Evolutionary conservation across 2,113 vertebrate genomes (phyloP), one percentile per base, ranked within the genome.

Genomic region (Pterocles burchelli): DNA sequence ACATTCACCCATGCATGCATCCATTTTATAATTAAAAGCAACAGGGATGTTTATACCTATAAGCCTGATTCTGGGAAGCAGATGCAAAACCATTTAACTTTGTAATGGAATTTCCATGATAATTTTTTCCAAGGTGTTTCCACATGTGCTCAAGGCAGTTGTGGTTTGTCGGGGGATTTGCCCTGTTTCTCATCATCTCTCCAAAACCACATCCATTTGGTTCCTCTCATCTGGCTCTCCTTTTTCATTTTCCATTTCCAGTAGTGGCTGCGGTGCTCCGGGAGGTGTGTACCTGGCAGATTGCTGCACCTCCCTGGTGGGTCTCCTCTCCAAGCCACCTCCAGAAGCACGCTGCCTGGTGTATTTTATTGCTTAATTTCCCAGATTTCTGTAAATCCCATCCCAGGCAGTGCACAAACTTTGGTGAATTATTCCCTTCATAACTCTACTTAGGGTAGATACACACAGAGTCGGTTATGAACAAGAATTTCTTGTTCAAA

Each of bases 81-180:
- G 38, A 20, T 28, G 59, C 10, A 58, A 51, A 72, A 43, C 33
- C 24, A 29, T 17, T 62, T 20, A 19, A 10, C 51, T 63, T 61
- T 22, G 11, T 24, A 11, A 9, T 12, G 22, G 33, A 48, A 66
- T 49, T 48, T 25, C n/a, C 25, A 26, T 54, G 54, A 26, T 46
- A 6, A 2, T 43, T 41, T 66, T 58, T 74, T 9, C 43, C 26
- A 6, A 21, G 49, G 31, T 0, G 0, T 49, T 72, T 34, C 57
- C 59, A 28, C 0, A 1, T 11, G 43, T 14, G 58, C n/a, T n/a
- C n/a, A n/a, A n/a, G 2, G 8, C 8, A 2, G 14, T 8, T 1
- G 2, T 20, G 25, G 5, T 19, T 71, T 49, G 45, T 22, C 21
- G n/a, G 4, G 16, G 3, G 24, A 36, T 25, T 29, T 46, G 19